Evolutionary conservation across 2,888 invertebrate species (phyloP).

Genomic region (Strigamia transsilvanica): DNA sequence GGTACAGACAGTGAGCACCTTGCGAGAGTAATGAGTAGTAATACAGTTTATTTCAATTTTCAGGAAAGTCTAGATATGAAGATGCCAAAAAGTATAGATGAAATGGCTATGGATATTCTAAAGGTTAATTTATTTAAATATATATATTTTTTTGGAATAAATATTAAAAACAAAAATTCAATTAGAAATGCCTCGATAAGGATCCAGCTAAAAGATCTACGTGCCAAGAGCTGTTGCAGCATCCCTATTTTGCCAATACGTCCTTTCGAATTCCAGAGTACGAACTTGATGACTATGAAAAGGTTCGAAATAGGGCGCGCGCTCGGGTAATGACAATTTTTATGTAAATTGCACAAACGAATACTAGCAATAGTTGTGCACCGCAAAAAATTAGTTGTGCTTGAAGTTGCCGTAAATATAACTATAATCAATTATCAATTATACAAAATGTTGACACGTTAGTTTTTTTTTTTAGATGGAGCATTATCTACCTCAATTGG

Average conservation of each 20-base stretch:
- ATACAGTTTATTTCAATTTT: conserved; percentile 52
- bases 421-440: background rate
- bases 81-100: conserved; percentile 77
- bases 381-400: conserved; percentile 18
- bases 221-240: conserved; percentile 87
- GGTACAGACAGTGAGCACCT: conserved; percentile 58
- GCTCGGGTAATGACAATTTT: conserved; percentile 68
- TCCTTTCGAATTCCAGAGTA: conserved; percentile 78
- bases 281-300: conserved; percentile 73
- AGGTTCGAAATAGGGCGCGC: conserved; percentile 70
- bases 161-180: conserved; percentile 61
- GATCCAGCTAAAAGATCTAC: conserved; percentile 91
- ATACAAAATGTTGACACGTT: background rate
- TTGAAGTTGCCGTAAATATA: background rate
- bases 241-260: conserved; percentile 91
- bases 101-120: conserved; percentile 81
- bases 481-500: conserved; percentile 72
- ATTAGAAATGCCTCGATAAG: conserved; percentile 91
- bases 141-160: background rate
- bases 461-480: conserved; percentile 65
- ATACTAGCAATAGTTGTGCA: background rate
- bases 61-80: conserved; percentile 83
- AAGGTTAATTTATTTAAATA: conserved; percentile 69
- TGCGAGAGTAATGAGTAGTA: background rate
- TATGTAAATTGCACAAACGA: background rate